Evolutionary conservation across 2,888 invertebrate species (phyloP), one percentile per base, ranked within the genome.

Genomic region (Oligia latruncula): DNA sequence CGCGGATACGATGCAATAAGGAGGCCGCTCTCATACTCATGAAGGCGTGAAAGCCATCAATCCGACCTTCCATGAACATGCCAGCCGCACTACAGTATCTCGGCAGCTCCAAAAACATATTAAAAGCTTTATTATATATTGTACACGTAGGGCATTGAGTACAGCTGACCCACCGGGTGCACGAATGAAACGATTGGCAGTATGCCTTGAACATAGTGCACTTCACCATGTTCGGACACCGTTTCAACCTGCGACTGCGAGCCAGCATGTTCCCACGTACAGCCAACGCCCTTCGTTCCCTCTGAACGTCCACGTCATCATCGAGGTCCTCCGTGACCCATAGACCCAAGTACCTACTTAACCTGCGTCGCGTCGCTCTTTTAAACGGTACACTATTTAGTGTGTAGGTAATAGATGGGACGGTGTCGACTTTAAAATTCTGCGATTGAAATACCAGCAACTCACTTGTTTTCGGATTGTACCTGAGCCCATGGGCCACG

Each of bases 401-500:
- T 43, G 8, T 43, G n/a, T n/a, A n/a, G n/a, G n/a, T n/a, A 43
- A 43, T n/a, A 23, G 40, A 40, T 66, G 6, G 6, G 11, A 40
- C 4, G 23, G 13, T 66, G 40, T 40, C 13, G 6, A 66, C 40
- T 40, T 23, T 23, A 23, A 66, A 65, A 65, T 40, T 35, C 35
- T 35, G 35, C 35, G 5, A 20, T 35, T 66, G 6, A 9, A 13
- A 23, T 6, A 13, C 5, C 35, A 40, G 40, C 23, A 66, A 23
- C 23, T 15, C 13, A 40, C 8, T 43, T n/a, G 43, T 15, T 67
- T 43, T 43, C 15, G 43, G n/a, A 67, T 43, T 66, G 23, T 13
- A 40, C 67, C 17, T n/a, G 67, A 67, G 43, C 67, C 67, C 67
- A 15, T 43, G 43, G 43, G 67, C n/a, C 15, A 67, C 67, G 67